Conservation (phyloP, 2,113 vertebrate genomes). For the Bos indicus region DNA sequence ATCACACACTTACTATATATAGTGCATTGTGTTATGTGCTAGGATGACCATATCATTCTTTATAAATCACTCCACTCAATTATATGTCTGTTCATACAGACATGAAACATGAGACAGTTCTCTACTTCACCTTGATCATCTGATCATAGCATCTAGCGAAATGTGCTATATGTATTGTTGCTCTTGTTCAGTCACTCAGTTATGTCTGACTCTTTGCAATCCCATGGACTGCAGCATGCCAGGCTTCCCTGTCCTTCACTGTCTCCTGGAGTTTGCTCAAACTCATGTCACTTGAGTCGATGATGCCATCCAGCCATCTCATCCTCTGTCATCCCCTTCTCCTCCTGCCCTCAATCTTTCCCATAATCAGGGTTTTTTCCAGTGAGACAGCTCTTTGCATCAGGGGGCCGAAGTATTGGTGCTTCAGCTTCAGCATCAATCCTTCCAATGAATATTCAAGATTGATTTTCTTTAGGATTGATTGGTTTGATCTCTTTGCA, state of each 20-base stretch:
- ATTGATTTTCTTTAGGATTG: background rate
- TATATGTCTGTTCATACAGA: background rate
- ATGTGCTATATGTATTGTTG: background rate
- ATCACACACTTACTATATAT: background rate
- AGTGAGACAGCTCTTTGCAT: background rate
- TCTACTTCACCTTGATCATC: background rate
- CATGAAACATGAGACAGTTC: background rate
- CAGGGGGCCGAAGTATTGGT: background rate
- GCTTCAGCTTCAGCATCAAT: background rate
- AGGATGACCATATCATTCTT: background rate
- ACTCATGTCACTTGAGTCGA: background rate
- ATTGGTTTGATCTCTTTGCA: background rate
- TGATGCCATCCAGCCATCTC: background rate
- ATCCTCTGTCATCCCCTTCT: background rate
- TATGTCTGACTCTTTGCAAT: background rate
- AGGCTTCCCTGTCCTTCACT: background rate
- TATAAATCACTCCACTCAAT: slow-evolving; percentile 6
- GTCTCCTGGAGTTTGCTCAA: background rate
- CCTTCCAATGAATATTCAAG: background rate
- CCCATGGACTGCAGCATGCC: background rate
- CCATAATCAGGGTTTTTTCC: background rate
- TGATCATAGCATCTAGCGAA: background rate
- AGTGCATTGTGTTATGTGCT: background rate
- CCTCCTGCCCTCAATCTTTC: background rate
- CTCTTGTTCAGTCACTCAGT: background rate